Percentiles rank a stretch among this genome's conserved stretches.
These are phyloP conservation scores for Archilochus colubris DNA, from an alignment of 2,113 vertebrate genomes.

Conservation along the genomic window DNA sequence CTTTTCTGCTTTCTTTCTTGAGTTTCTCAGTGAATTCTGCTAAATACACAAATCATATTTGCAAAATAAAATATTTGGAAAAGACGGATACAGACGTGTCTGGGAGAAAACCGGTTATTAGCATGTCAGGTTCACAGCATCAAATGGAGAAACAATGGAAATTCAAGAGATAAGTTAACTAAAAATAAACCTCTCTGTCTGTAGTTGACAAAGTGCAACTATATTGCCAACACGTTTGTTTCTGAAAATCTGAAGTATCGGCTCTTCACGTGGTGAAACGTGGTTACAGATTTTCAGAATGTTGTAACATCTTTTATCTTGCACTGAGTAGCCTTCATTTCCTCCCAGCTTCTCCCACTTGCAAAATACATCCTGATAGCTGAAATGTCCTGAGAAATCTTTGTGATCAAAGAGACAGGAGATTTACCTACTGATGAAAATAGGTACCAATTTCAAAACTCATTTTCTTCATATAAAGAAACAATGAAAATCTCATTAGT, in stretches of 20 bases:
- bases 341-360: not conserved
- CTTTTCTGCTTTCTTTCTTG: not conserved
- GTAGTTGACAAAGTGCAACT: not conserved
- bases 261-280: too few species aligned
- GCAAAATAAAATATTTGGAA: not conserved
- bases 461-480: not conserved
- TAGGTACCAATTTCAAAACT: not conserved
- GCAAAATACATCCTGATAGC: not conserved
- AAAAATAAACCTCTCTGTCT: not conserved
- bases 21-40: not conserved
- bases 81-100: not conserved
- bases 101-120: not conserved
- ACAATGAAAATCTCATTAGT: not conserved
- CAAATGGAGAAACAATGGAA: not conserved
- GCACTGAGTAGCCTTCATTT: not conserved
- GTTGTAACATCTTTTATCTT: not conserved
- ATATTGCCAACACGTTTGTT: not conserved
- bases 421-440: not conserved
- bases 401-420: not conserved
- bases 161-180: not conserved
- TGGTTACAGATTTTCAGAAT: accelerated
- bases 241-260: not conserved
- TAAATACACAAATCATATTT: not conserved
- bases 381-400: not conserved
- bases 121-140: not conserved